Conservation (phyloP, 1,140 invertebrate genomes). For the Drosophila seguyi region DNA sequence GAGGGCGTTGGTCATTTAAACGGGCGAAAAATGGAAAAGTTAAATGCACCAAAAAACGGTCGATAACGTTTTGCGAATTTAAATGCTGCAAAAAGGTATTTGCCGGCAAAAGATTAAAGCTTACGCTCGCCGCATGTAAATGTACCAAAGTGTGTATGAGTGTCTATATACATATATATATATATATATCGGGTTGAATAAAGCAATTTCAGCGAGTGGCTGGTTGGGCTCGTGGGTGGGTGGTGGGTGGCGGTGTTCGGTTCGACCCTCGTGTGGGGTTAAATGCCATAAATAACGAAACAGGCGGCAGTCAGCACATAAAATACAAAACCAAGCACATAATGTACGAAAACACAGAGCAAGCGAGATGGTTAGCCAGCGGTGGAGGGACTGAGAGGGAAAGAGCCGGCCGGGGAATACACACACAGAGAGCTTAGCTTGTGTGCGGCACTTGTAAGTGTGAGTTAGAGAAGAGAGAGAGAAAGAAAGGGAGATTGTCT, state of each 20-base stretch:
- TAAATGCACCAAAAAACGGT: conserved; percentile 61
- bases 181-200: conserved; percentile 33
- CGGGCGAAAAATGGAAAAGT: conserved; percentile 49
- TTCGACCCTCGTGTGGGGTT: conserved; percentile 52
- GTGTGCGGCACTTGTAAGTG: conserved; percentile 33
- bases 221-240: conserved; percentile 38
- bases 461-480: conserved; percentile 25
- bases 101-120: conserved; percentile 73
- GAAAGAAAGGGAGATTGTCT: conserved; percentile 17
- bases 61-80: conserved; percentile 44
- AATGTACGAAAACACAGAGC: conserved; percentile 52
- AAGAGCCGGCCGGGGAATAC: conserved; percentile 62
- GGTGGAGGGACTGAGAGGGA: conserved; percentile 7
- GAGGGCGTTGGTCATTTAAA: conserved; percentile 52
- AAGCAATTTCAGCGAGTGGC: conserved; percentile 69
- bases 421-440: conserved; percentile 61
- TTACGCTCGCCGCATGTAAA: conserved; percentile 24
- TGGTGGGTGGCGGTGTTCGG: conserved; percentile 19
- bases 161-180: not conserved
- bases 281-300: conserved; percentile 82
- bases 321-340: conserved; percentile 63
- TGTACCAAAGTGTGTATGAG: conserved; percentile 1
- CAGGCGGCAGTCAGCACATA: conserved; percentile 70
- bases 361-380: conserved; percentile 6
- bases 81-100: conserved; percentile 72